phyloP scores from a whole-genome alignment of 2,797 vertebrate species.

The Acridotheres tristis region DNA sequence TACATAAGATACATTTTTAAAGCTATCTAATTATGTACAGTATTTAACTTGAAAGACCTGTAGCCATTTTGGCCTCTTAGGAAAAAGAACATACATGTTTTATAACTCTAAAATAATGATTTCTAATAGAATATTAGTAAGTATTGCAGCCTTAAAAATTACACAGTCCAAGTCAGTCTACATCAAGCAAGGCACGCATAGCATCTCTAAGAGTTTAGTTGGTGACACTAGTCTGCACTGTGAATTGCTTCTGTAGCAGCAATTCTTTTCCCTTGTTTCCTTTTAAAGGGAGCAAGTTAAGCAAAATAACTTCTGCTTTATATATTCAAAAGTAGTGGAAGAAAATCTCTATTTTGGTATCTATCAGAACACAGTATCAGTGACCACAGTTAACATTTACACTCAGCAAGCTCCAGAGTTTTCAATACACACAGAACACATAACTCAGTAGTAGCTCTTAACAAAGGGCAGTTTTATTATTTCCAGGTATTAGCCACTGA shows the following conservation, averaged over 20 bases:
- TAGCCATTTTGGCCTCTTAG: constrained; percentile 55
- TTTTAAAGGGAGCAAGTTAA: background rate
- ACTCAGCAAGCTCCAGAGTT: background rate
- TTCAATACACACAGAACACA: background rate
- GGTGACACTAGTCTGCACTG: background rate
- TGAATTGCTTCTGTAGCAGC: background rate
- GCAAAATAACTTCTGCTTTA: background rate
- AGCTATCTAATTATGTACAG: constrained; percentile 34
- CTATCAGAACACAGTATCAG: background rate
- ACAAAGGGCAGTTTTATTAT: background rate
- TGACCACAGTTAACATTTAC: background rate
- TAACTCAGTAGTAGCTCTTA: background rate
- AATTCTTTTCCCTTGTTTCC: background rate
- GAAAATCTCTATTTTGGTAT: background rate
- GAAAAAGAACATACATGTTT: constrained; percentile 60
- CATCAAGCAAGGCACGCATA: background rate
- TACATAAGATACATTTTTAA: constrained; percentile 63
- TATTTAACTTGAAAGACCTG: constrained; percentile 63
- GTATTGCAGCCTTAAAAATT: background rate
- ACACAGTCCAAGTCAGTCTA: background rate
- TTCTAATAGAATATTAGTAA: constrained; percentile 27
- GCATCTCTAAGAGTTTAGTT: background rate
- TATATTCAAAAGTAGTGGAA: background rate
- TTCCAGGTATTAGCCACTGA: background rate
- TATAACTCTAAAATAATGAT: constrained; percentile 53